Conservation (phyloP, 23 tunicate species). For the Aplidium turbinatum region DNA sequence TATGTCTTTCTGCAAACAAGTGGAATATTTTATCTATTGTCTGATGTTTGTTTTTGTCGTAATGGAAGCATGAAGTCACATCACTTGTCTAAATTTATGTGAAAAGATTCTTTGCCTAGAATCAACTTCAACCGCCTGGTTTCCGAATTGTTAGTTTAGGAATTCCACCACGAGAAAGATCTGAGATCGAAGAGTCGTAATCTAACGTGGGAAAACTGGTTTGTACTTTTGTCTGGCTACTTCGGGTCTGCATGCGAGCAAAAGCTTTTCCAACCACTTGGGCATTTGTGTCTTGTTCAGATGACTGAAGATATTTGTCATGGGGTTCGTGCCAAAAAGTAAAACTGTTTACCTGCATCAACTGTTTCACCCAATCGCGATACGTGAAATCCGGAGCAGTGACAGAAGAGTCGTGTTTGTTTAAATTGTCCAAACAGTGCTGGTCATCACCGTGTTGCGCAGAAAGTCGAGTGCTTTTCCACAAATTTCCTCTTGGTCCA, state of each 20-base stretch:
- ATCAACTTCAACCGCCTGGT: constrained; percentile 35
- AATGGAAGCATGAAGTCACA: no score
- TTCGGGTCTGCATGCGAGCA: constrained; percentile 12
- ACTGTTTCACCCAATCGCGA: neutral
- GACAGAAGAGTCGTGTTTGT: no score
- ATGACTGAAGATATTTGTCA: no score
- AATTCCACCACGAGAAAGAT: neutral
- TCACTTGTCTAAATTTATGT: constrained; percentile 27
- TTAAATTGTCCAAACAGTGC: neutral
- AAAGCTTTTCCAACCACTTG: no score
- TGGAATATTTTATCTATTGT: no score
- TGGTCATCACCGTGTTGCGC: neutral
- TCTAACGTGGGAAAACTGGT: constrained; percentile 8
- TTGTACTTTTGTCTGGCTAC: neutral
- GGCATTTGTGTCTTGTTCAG: no score
- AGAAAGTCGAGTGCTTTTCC: no score
- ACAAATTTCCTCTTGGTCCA: neutral
- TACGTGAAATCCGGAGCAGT: neutral
- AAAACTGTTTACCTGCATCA: neutral
- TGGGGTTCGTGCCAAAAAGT: no score
- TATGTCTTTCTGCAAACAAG: no score
- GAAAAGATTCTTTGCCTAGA: constrained; percentile 38
- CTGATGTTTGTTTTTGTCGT: no score
- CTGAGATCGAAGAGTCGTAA: neutral
- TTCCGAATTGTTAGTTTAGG: constrained; percentile 24